phyloP scores from a whole-genome alignment of 2,888 invertebrate species.

The Dascillus cervinus region DNA sequence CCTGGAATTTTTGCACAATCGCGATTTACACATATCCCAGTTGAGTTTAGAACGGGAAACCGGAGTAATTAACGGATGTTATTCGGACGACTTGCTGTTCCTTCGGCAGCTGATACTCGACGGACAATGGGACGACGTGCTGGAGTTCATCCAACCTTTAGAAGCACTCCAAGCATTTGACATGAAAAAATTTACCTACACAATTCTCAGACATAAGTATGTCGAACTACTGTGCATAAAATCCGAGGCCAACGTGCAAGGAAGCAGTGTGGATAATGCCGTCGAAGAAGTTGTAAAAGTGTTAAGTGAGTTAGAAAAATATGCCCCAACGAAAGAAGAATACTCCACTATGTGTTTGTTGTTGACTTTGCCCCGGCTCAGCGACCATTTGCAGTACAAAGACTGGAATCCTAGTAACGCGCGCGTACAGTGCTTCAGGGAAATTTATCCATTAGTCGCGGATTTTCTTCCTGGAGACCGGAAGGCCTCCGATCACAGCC shows the following conservation, averaged over 20 bases:
- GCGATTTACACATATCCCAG: conserved; percentile 87
- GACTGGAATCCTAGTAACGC: conserved; percentile 98
- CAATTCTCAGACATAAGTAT: conserved; percentile 87
- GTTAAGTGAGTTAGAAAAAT: conserved; percentile 78
- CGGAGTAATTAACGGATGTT: conserved; percentile 88
- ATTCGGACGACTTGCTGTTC: conserved; percentile 90
- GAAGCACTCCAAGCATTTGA: conserved; percentile 77
- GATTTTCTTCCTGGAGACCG: conserved; percentile 80
- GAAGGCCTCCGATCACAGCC: conserved; percentile 46
- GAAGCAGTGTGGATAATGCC: conserved; percentile 80
- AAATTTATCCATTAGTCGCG: conserved; percentile 80
- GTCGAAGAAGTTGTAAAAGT: conserved; percentile 93
- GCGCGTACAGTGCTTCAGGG: conserved; percentile 82
- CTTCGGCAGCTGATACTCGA: conserved; percentile 90
- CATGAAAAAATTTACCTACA: conserved; percentile 75
- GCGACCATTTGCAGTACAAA: conserved; percentile 87
- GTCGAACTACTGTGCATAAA: conserved; percentile 89
- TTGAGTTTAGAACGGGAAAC: conserved; percentile 90
- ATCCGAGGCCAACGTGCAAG: conserved; percentile 78
- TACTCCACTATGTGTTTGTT: conserved; percentile 88
- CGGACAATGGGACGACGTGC: conserved; percentile 96
- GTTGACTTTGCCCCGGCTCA: conserved; percentile 83
- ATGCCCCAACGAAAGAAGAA: conserved; percentile 87
- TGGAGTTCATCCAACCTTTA: conserved; percentile 92
- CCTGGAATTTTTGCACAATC: conserved; percentile 79